Evolutionary conservation across 2,888 invertebrate genomes (phyloP).

Genomic region (Oegoconia quadripuncta): DNA sequence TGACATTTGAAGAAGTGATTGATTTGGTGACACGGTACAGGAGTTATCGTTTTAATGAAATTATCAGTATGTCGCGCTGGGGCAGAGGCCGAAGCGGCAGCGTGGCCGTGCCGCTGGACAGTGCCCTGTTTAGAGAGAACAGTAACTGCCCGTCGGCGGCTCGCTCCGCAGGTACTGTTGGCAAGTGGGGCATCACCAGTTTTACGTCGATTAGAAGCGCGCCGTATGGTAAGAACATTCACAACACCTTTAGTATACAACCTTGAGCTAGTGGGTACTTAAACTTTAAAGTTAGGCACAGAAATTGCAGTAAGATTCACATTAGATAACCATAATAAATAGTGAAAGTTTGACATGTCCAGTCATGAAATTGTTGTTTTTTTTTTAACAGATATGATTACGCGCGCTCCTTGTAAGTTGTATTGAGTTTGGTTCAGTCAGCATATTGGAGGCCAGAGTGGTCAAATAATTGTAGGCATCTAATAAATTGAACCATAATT

Average conservation of each 20-base stretch:
- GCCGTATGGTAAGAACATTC: slow-evolving; percentile 81
- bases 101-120: slow-evolving; percentile 82
- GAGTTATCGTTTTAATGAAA: slow-evolving; percentile 74
- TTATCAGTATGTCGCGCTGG: slow-evolving; percentile 82
- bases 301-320: slow-evolving; percentile 22
- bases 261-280: slow-evolving; percentile 25
- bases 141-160: slow-evolving; percentile 93
- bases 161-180: slow-evolving; percentile 93
- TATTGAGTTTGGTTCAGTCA: too few relatives aligned
- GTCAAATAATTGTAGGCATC: too few relatives aligned
- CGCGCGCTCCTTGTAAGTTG: too few relatives aligned
- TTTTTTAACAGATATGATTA: too few relatives aligned
- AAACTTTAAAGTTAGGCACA: slow-evolving; percentile 9
- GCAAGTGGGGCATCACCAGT: slow-evolving; percentile 96
- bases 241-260: slow-evolving; percentile 14
- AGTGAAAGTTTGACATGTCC: slow-evolving; percentile 11
- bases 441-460: too few relatives aligned
- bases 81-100: slow-evolving; percentile 80
- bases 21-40: slow-evolving; percentile 54
- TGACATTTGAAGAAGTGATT: slow-evolving; percentile 58
- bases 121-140: slow-evolving; percentile 84
- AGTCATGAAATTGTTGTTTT: slow-evolving; percentile 2
- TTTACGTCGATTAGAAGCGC: slow-evolving; percentile 93
- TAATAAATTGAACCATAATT: too few relatives aligned
- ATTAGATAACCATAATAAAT: slow-evolving; percentile 20